phyloP scores from a whole-genome alignment of 2,888 invertebrate species.

The Synanthedon myopaeformis region DNA sequence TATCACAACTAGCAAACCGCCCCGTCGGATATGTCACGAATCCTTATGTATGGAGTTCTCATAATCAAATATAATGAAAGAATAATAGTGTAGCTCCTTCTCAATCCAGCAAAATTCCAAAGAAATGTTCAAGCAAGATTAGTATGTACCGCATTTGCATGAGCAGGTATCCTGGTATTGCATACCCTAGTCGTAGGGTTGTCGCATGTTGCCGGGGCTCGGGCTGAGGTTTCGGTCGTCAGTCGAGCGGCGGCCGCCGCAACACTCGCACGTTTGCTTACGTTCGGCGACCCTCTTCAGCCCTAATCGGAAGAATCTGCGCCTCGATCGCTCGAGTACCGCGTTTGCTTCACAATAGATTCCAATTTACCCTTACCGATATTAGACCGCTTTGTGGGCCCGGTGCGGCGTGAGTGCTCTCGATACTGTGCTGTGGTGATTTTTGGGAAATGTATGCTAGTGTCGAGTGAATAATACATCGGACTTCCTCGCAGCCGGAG shows the following conservation, averaged over 20 bases:
- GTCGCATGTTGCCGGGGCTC: neutral
- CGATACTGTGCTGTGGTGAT: slow-evolving; percentile 22
- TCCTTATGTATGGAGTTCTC: too few relatives aligned
- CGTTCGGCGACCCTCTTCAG: slow-evolving; percentile 1
- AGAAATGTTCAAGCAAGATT: too few relatives aligned
- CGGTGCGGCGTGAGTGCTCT: slow-evolving; percentile 25
- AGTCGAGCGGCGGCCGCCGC: slow-evolving; percentile 47
- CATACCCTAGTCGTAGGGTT: neutral
- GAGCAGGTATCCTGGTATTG: too few relatives aligned
- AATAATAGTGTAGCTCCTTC: too few relatives aligned
- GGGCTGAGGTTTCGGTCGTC: slow-evolving; percentile 7
- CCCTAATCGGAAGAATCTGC: slow-evolving; percentile 7
- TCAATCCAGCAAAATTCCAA: too few relatives aligned
- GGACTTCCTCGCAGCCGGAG: slow-evolving; percentile 19
- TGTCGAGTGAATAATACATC: slow-evolving; percentile 35
- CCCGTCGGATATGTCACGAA: too few relatives aligned
- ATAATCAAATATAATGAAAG: too few relatives aligned
- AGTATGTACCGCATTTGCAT: too few relatives aligned
- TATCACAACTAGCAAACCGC: too few relatives aligned
- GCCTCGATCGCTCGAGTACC: slow-evolving; percentile 4
- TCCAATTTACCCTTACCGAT: slow-evolving; percentile 3
- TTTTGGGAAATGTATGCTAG: slow-evolving; percentile 20
- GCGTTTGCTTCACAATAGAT: neutral
- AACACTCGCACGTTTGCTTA: slow-evolving; percentile 10
- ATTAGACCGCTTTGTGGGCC: slow-evolving; percentile 8